Evolutionary conservation across 2,113 vertebrate genomes (phyloP).

Genomic region (Hemichromis elongatus): DNA sequence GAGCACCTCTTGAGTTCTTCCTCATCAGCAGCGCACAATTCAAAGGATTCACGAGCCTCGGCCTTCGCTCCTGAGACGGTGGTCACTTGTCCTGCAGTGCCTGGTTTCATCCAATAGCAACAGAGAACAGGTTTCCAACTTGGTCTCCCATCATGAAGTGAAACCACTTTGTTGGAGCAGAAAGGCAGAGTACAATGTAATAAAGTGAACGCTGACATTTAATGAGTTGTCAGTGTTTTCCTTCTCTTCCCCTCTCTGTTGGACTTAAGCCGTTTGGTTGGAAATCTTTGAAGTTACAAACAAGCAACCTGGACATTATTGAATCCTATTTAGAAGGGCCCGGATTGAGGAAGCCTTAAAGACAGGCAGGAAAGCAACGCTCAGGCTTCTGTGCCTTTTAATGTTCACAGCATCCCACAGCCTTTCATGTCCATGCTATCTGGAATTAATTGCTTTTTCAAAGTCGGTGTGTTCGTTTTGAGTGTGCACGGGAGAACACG

Average conservation of each 20-base stretch:
- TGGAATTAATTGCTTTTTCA: constrained; percentile 74
- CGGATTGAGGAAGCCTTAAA: constrained; percentile 64
- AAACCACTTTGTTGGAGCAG: neutral
- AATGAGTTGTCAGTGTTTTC: constrained; percentile 53
- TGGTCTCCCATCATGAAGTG: neutral
- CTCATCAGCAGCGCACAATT: neutral
- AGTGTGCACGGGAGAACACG: constrained; percentile 11
- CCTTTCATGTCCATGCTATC: constrained; percentile 70
- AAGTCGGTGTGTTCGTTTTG: constrained; percentile 41
- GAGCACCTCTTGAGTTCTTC: constrained; percentile 20
- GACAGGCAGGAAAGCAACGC: constrained; percentile 48
- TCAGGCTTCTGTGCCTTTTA: constrained; percentile 60
- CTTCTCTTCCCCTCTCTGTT: constrained; percentile 19
- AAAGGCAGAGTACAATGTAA: constrained; percentile 10
- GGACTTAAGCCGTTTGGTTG: constrained; percentile 61
- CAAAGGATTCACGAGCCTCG: neutral
- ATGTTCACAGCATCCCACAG: constrained; percentile 67
- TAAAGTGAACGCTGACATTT: constrained; percentile 56
- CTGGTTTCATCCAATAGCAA: neutral
- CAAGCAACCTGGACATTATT: constrained; percentile 69
- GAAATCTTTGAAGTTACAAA: constrained; percentile 68
- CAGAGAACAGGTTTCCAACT: neutral
- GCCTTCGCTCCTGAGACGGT: neutral
- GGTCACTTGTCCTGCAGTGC: constrained; percentile 9
- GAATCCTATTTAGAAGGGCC: constrained; percentile 57